Conservation (phyloP, 1,140 invertebrate genomes). For the Doryteuthis pealeii region DNA sequence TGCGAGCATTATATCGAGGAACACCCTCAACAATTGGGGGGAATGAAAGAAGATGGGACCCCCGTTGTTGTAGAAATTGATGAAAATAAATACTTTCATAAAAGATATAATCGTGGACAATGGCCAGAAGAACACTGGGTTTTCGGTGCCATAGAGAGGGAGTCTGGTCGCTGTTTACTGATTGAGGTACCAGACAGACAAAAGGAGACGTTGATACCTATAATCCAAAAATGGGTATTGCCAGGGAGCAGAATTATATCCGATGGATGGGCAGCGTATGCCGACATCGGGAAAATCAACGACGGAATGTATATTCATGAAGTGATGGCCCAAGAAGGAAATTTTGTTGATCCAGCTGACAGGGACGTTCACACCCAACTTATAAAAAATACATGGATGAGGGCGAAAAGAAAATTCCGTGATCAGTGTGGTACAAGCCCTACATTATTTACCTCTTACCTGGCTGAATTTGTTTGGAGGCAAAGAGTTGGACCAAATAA, state of each 20-base stretch:
- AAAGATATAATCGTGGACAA: slow-evolving; percentile 29
- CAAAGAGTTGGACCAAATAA: too few relatives aligned
- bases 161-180: slow-evolving; percentile 17
- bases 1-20: not conserved
- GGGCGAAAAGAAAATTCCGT: slow-evolving; percentile 23
- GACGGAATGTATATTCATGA: slow-evolving; percentile 19
- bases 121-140: slow-evolving; percentile 26
- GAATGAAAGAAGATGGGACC: slow-evolving; percentile 13
- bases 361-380: slow-evolving; percentile 18
- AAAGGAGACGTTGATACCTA: slow-evolving; percentile 17
- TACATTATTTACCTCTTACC: slow-evolving; percentile 18
- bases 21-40: slow-evolving; percentile 14
- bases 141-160: slow-evolving; percentile 26
- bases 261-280: slow-evolving; percentile 27
- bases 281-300: slow-evolving; percentile 9
- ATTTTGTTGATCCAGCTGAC: slow-evolving; percentile 24
- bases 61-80: slow-evolving; percentile 22
- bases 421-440: slow-evolving; percentile 16
- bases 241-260: slow-evolving; percentile 23
- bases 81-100: slow-evolving; percentile 27
- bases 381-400: slow-evolving; percentile 24
- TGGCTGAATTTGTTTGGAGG: slow-evolving; percentile 20
- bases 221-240: slow-evolving; percentile 23
- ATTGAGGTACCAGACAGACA: slow-evolving; percentile 20
- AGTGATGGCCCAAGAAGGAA: slow-evolving; percentile 15